Conservation (phyloP, 2,113 vertebrate genomes). For the Ursus arctos region DNA sequence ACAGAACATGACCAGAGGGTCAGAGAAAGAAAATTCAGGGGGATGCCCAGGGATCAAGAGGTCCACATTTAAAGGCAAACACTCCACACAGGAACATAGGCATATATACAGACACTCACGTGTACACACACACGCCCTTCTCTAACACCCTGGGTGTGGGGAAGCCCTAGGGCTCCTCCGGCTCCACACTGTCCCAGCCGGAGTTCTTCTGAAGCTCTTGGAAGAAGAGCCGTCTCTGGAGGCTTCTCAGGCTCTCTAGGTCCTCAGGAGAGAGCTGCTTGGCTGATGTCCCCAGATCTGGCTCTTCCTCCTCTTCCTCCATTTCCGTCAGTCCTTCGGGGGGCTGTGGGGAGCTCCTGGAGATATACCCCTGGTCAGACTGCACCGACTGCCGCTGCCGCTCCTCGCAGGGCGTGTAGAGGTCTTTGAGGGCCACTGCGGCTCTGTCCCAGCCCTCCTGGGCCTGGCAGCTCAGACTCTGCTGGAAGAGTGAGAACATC, state of each 20-base stretch:
- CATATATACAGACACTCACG: not conserved
- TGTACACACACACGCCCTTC: no score
- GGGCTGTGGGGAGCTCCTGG: slow-evolving; percentile 89
- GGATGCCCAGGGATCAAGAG: no score
- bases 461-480: slow-evolving; percentile 67
- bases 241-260: slow-evolving; percentile 87
- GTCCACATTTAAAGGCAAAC: not conserved
- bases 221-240: slow-evolving; percentile 91
- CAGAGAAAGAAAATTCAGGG: not conserved
- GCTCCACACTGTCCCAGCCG: slow-evolving; percentile 66
- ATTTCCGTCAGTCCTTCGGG: slow-evolving; percentile 75
- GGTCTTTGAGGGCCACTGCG: slow-evolving; percentile 75
- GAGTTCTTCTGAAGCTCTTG: slow-evolving; percentile 84
- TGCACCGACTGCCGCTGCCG: slow-evolving; percentile 89
- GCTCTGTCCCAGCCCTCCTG: slow-evolving; percentile 76
- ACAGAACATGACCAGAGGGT: not conserved
- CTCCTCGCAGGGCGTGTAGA: slow-evolving; percentile 16
- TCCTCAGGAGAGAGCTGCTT: slow-evolving; percentile 81
- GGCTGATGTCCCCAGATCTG: slow-evolving; percentile 1
- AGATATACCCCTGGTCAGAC: slow-evolving; percentile 96
- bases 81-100: not conserved
- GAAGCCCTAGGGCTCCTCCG: not conserved
- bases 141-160: accelerated
- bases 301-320: slow-evolving; percentile 65
- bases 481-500: slow-evolving; percentile 81